These are phyloP conservation scores for Eonycteris spelaea DNA, from an alignment of 2,113 vertebrate species.

Conservation along the genomic window DNA sequence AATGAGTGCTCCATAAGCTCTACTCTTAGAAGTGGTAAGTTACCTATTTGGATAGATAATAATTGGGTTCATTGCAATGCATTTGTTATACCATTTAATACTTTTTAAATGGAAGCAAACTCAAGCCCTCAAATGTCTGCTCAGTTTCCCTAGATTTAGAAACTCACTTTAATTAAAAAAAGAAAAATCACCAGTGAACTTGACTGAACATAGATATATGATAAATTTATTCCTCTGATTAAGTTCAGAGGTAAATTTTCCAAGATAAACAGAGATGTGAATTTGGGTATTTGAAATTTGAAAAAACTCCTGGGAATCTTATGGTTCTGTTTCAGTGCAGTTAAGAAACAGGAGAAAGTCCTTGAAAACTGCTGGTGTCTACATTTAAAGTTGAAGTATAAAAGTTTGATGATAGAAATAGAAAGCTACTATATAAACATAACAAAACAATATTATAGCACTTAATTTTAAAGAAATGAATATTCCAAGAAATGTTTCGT, in stretches of 20 bases:
- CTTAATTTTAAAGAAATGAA: constrained; percentile 23
- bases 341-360: not conserved
- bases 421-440: not conserved
- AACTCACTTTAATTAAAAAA: not conserved
- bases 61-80: not conserved
- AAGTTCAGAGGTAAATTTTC: constrained; percentile 22
- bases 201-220: constrained; percentile 37
- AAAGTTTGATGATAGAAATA: not conserved
- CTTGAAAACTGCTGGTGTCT: constrained; percentile 15
- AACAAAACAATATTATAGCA: not conserved
- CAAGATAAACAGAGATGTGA: not conserved
- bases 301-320: constrained; percentile 51
- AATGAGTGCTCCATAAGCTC: constrained; percentile 15
- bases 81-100: constrained; percentile 38
- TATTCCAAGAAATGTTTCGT: not conserved
- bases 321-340: not conserved
- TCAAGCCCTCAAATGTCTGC: constrained; percentile 19
- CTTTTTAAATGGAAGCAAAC: constrained; percentile 36
- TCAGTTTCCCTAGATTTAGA: constrained; percentile 36
- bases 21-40: not conserved
- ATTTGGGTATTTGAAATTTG: constrained; percentile 54
- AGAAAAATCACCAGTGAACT: not conserved
- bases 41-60: not conserved
- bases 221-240: constrained; percentile 25
- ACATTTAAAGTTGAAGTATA: not conserved